These are phyloP conservation scores for Coranthus polyacanthus DNA, from an alignment of 2,797 vertebrate species.

Conservation along the genomic window DNA sequence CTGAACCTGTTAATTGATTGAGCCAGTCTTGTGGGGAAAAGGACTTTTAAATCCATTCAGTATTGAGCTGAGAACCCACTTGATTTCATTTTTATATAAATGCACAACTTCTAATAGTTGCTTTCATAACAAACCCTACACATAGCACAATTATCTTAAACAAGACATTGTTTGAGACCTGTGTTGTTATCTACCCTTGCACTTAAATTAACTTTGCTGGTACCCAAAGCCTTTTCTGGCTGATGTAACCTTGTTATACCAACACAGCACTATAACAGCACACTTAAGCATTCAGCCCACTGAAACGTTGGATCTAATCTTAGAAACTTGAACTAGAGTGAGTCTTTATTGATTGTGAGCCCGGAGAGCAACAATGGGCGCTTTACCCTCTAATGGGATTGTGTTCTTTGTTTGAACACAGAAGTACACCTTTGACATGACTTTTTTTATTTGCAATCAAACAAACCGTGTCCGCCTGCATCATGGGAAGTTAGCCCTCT, in stretches of 20 bases:
- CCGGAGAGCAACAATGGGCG: slow-evolving; percentile 66
- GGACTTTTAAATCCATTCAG: slow-evolving; percentile 4
- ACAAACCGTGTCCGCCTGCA: slow-evolving; percentile 68
- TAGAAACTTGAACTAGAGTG: slow-evolving; percentile 68
- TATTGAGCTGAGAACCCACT: slow-evolving; percentile 20
- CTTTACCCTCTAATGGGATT: slow-evolving; percentile 78
- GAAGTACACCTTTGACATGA: slow-evolving; percentile 74
- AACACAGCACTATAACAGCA: slow-evolving; percentile 36
- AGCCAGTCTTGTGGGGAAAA: slow-evolving; percentile 10
- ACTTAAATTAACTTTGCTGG: slow-evolving; percentile 57
- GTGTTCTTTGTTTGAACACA: slow-evolving; percentile 79
- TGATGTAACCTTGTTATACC: slow-evolving; percentile 65
- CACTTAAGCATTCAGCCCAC: slow-evolving; percentile 66
- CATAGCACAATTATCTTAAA: slow-evolving; percentile 38
- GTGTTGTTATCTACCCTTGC: slow-evolving; percentile 53
- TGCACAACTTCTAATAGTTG: slow-evolving; percentile 19
- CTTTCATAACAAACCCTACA: slow-evolving; percentile 26
- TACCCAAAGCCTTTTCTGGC: slow-evolving; percentile 43
- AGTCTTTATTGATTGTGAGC: slow-evolving; percentile 79
- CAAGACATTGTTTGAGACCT: slow-evolving; percentile 35
- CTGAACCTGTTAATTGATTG: slow-evolving; percentile 28
- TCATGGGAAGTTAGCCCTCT: slow-evolving; percentile 63
- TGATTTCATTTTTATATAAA: slow-evolving; percentile 37
- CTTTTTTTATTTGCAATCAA: slow-evolving; percentile 81
- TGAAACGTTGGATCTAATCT: slow-evolving; percentile 74